These are phyloP conservation scores for Gasterosteus aculeatus DNA, from an alignment of 2,113 vertebrate species.

Conservation along the genomic window DNA sequence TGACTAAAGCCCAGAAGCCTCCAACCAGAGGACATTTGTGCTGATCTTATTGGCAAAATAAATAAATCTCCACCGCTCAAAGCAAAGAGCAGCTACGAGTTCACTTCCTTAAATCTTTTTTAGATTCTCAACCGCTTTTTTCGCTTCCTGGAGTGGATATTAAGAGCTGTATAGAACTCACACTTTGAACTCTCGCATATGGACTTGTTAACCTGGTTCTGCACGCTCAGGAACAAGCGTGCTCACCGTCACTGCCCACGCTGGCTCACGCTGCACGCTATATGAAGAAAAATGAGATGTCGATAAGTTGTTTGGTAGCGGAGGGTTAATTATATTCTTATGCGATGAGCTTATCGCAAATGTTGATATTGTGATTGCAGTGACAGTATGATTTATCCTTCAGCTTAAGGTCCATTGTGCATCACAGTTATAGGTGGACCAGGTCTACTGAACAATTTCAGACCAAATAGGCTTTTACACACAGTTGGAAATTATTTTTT, in stretches of 20 bases:
- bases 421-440: too few species aligned
- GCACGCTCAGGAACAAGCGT: not conserved
- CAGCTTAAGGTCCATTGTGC: too few species aligned
- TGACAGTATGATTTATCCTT: too few species aligned
- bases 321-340: too few species aligned
- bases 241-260: not conserved
- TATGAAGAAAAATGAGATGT: not conserved
- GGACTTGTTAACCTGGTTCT: not conserved
- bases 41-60: conserved; percentile 46
- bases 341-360: too few species aligned
- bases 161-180: not conserved
- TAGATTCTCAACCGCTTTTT: conserved; percentile 15
- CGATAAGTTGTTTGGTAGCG: too few species aligned
- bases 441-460: too few species aligned
- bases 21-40: conserved; percentile 37
- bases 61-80: conserved; percentile 46
- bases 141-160: not conserved
- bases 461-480: too few species aligned
- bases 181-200: not conserved
- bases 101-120: conserved; percentile 40
- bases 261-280: not conserved
- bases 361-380: too few species aligned
- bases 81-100: conserved; percentile 37
- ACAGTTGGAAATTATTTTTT: too few species aligned
- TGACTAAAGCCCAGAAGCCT: conserved; percentile 29